Conservation (phyloP, 2,113 vertebrate species). For the Oreochromis niloticus region DNA sequence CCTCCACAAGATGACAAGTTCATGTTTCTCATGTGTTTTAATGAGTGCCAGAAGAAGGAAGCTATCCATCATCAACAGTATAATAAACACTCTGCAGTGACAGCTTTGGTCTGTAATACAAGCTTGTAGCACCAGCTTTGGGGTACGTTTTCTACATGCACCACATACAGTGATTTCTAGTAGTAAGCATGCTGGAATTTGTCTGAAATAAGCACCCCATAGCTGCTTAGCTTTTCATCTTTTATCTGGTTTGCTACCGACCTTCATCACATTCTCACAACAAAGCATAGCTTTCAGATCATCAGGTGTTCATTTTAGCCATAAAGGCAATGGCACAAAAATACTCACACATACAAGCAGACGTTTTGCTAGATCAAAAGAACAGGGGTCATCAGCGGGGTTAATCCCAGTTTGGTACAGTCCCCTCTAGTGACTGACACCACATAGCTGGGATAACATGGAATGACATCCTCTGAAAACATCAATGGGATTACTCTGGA, state of each 20-base stretch:
- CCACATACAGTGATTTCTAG: background rate
- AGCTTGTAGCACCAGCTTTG: background rate
- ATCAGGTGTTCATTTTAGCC: background rate
- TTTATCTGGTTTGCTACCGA: background rate
- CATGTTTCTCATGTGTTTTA: background rate
- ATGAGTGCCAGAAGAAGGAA: constrained; percentile 11
- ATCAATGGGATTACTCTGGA: constrained; percentile 40
- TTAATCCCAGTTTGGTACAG: constrained; percentile 38
- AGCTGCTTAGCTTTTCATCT: background rate
- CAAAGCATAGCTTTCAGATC: background rate
- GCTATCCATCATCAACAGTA: constrained; percentile 4
- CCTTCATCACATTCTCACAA: constrained; percentile 4
- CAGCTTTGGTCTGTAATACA: background rate
- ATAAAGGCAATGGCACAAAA: background rate
- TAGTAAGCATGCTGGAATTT: background rate
- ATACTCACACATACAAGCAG: background rate
- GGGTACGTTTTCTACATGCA: background rate
- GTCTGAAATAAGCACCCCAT: constrained; percentile 1
- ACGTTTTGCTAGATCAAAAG: constrained; percentile 7
- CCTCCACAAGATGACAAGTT: background rate
- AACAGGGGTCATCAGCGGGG: background rate
- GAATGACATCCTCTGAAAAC: constrained; percentile 19
- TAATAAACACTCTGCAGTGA: background rate
- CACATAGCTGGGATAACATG: background rate
- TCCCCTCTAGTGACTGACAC: constrained; percentile 19